Conservation (phyloP, 2,888 invertebrate genomes). For the Biston stratarius region DNA sequence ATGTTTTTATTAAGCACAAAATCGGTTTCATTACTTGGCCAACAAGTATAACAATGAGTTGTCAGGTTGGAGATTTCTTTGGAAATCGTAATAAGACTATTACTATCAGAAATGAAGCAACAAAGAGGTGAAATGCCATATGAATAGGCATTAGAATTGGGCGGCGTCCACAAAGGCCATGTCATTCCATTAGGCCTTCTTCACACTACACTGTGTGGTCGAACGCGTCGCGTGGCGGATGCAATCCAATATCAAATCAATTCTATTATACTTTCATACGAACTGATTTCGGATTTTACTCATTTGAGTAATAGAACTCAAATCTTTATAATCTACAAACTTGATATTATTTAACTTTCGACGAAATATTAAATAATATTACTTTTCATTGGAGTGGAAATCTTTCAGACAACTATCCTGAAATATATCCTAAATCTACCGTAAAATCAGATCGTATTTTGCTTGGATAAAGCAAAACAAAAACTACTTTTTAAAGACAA, state of each 20-base stretch:
- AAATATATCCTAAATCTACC: not conserved
- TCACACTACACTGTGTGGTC: constrained; percentile 81
- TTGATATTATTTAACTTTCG: constrained; percentile 25
- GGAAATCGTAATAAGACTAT: constrained; percentile 84
- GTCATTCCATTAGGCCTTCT: constrained; percentile 86
- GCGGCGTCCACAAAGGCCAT: constrained; percentile 84
- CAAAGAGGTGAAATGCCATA: constrained; percentile 85
- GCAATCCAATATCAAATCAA: constrained; percentile 82
- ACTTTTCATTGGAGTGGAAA: constrained; percentile 3
- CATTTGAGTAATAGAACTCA: constrained; percentile 50
- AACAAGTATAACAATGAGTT: constrained; percentile 61
- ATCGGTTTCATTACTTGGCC: constrained; percentile 50
- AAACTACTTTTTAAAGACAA: too few relatives aligned
- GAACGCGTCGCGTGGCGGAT: constrained; percentile 76
- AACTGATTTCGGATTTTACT: constrained; percentile 56
- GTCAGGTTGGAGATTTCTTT: constrained; percentile 71
- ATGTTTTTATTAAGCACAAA: constrained; percentile 51
- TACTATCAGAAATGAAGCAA: constrained; percentile 85
- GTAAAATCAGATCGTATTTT: too few relatives aligned
- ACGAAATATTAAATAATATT: constrained; percentile 6
- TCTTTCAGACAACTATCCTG: constrained; percentile 14
- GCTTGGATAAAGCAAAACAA: too few relatives aligned
- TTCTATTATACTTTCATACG: constrained; percentile 73
- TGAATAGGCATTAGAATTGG: constrained; percentile 86
- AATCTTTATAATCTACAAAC: constrained; percentile 22